Conservation (phyloP, 37 sponge, comb jelly and placozoan species). For the Agelas oroides region DNA sequence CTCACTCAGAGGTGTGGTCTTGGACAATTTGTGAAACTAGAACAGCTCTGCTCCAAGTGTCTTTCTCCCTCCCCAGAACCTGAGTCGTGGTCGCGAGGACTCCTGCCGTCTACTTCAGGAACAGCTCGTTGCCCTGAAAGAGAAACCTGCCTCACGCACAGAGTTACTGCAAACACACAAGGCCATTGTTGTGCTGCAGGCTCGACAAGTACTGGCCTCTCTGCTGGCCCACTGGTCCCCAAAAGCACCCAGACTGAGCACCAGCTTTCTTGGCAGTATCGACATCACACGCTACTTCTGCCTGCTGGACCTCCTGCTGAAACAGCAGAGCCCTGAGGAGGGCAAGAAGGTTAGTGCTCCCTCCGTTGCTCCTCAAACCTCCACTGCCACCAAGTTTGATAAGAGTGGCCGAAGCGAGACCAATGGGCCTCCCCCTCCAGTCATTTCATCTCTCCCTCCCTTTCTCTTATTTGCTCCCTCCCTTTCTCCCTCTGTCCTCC, state of each 20-base stretch:
- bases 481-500: background rate
- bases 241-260: conserved; percentile 11
- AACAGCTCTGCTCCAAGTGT: too few relatives aligned
- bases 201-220: conserved; percentile 58
- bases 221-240: conserved; percentile 59
- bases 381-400: background rate
- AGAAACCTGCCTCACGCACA: conserved; percentile 22
- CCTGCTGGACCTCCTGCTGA: conserved; percentile 73
- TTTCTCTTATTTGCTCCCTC: background rate
- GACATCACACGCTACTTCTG: conserved; percentile 69
- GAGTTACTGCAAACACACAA: conserved; percentile 37
- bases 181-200: conserved; percentile 66
- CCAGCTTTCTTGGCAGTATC: conserved; percentile 46
- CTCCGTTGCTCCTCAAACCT: too few relatives aligned
- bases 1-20: too few relatives aligned
- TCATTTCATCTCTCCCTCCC: too few relatives aligned
- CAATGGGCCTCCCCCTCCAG: too few relatives aligned
- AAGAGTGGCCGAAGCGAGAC: too few relatives aligned
- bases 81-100: conserved; percentile 20
- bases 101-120: conserved; percentile 63
- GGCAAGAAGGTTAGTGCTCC: conserved; percentile 56
- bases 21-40: too few relatives aligned
- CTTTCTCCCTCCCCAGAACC: background rate
- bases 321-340: conserved; percentile 25
- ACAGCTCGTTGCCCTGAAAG: conserved; percentile 29